Percentiles rank a stretch among this genome's conserved stretches.
These are phyloP conservation scores for Gymnogyps californianus DNA, from an alignment of 2,113 vertebrate genomes.

Conservation along the genomic window DNA sequence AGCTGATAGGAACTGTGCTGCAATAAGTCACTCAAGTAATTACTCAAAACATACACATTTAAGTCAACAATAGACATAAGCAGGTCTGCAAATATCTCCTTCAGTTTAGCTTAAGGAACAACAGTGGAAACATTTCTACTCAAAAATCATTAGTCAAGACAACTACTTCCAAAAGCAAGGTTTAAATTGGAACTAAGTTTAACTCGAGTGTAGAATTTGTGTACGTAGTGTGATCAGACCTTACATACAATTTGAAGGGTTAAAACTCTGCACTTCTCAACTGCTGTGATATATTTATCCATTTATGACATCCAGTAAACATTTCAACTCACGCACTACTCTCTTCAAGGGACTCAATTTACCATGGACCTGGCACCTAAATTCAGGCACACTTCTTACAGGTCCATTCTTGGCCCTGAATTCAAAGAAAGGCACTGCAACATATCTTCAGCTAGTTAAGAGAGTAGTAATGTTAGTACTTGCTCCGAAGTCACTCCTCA, in stretches of 20 bases:
- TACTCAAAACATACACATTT: background rate
- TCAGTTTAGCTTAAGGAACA: background rate
- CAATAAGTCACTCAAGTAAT: background rate
- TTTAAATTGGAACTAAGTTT: background rate
- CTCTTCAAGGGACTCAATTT: background rate
- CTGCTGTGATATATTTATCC: background rate
- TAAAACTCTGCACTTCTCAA: background rate
- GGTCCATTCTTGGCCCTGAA: background rate
- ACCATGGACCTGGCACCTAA: background rate
- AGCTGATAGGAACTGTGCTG: background rate
- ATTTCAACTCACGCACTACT: background rate
- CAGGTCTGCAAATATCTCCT: background rate
- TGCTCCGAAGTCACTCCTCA: background rate
- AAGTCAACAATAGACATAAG: background rate
- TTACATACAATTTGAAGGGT: background rate
- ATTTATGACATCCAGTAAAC: background rate
- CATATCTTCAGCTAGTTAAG: background rate
- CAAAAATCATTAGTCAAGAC: background rate
- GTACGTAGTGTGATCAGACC: background rate
- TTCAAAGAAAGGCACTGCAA: background rate
- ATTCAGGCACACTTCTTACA: background rate
- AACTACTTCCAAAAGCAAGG: background rate
- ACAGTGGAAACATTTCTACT: background rate
- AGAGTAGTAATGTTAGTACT: background rate
- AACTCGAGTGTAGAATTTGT: background rate